A percentile compares a stretch with the other conserved stretches of the same genome.
These are phyloP conservation scores for Cryptomyrus ogoouensis DNA, from an alignment of 2,113 vertebrate species.

Conservation along the genomic window DNA sequence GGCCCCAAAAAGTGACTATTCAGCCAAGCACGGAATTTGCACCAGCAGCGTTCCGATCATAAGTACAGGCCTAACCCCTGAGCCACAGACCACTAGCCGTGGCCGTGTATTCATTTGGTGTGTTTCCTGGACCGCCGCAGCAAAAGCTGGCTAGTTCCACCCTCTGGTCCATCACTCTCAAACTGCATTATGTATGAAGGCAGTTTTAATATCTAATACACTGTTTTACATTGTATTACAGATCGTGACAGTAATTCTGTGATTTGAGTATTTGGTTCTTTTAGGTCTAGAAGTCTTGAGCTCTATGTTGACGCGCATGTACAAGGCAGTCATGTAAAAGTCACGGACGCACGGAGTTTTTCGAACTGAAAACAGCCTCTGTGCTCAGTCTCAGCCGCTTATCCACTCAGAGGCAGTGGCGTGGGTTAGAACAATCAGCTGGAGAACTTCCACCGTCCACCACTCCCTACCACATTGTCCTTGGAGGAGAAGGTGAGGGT, in stretches of 20 bases:
- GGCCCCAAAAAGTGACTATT: background rate
- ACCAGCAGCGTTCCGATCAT: background rate
- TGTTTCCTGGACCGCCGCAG: background rate
- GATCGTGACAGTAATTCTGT: background rate
- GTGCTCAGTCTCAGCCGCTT: background rate
- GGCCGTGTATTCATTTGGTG: background rate
- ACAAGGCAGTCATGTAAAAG: background rate
- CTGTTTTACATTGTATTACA: background rate
- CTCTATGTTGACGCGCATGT: background rate
- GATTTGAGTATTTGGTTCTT: background rate
- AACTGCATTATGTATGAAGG: background rate
- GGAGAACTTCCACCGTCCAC: background rate
- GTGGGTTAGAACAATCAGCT: background rate
- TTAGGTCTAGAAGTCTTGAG: background rate
- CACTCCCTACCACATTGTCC: background rate
- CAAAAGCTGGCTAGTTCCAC: background rate
- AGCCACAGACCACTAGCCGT: background rate
- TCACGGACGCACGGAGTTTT: background rate
- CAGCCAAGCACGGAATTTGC: background rate
- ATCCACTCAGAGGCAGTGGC: background rate
- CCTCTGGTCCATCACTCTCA: background rate
- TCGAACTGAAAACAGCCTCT: background rate
- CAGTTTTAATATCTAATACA: background rate
- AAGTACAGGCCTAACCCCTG: background rate
- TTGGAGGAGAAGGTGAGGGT: background rate